Conservation (phyloP, 1,140 invertebrate species). For the Telenomus remus region DNA sequence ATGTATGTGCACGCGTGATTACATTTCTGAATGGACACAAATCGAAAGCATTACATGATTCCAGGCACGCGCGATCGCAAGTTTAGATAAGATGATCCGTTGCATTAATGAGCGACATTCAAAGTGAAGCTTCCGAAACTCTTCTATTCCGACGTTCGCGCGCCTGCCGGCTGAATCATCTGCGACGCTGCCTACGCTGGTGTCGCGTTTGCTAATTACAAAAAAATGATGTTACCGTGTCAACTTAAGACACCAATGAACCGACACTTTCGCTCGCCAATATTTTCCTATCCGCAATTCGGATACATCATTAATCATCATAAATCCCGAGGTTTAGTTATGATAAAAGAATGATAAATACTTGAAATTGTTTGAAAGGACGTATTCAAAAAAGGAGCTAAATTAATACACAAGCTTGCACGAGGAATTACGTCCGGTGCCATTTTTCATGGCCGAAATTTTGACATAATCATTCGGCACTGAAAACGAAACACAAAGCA, state of each 20-base stretch:
- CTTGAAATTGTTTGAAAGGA: too few relatives aligned
- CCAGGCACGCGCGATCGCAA: slow-evolving; percentile 30
- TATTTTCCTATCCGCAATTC: too few relatives aligned
- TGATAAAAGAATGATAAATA: too few relatives aligned
- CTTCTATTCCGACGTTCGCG: slow-evolving; percentile 44
- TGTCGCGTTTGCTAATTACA: slow-evolving; percentile 39
- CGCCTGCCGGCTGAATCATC: slow-evolving; percentile 31
- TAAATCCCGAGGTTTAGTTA: too few relatives aligned
- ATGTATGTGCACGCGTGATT: slow-evolving; percentile 22
- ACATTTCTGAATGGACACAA: slow-evolving; percentile 18
- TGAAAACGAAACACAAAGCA: too few relatives aligned
- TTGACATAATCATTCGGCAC: neutral
- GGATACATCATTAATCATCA: too few relatives aligned
- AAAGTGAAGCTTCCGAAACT: slow-evolving; percentile 49
- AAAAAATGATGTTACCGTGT: slow-evolving; percentile 23
- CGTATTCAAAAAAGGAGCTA: too few relatives aligned
- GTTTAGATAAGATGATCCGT: slow-evolving; percentile 41
- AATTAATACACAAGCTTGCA: too few relatives aligned
- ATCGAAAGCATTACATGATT: slow-evolving; percentile 36
- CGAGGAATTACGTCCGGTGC: too few relatives aligned
- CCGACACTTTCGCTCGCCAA: too few relatives aligned
- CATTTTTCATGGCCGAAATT: neutral
- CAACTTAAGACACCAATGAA: too few relatives aligned
- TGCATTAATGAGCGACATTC: slow-evolving; percentile 45
- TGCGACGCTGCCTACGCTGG: slow-evolving; percentile 10